Base-by-base conservation (phyloP, 2,113 vertebrate species). In the Sebastes schlegelii region DNA sequence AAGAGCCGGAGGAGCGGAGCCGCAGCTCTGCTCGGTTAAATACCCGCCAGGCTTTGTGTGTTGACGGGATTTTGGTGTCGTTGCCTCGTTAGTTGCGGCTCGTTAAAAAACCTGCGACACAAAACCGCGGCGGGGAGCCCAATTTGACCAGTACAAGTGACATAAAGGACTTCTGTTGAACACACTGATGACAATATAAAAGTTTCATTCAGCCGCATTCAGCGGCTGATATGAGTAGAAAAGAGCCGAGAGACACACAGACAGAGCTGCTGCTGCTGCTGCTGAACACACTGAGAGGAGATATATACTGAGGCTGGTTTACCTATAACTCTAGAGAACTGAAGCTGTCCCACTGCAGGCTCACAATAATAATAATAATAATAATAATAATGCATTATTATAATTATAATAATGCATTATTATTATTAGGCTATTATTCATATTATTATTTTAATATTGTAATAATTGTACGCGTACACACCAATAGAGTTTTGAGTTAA, bases 41-140 rank as follows among this genome's bases (percentile, higher is more conserved):
- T 75, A 74, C 66, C 74, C 88, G 70, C 48, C 80, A 12, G 82
- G 17, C 77, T 88, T 88, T 89, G 96, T 98, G 97, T 96, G 96
- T 95, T 96, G 94, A 93, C 83, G 94, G 97, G 96, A 95, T 97
- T 97, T 95, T 97, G 60, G 95, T 95, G 96, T 96, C 96, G 76
- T 95, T 94, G 96, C 96, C 97, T 97, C 97, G 97, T 98, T 97
- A 97, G 95, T 77, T 69, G 84, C 79, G 95, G 96, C 96, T 97
- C 96, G 96, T 97, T 88, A 96, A 92, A 97, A 97, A 97, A 8
- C 62, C 57, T 0, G 83, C 95, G 91, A 95, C 95, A 99, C 97
- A 98, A 98, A 96, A 96, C 96, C 97, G 64, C 97, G 84, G 96
- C 96, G 93, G 97, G 97, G 96, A 88, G 97, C 96, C 97, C 96